These are phyloP conservation scores for Drosophila busckii DNA, from an alignment of 1,140 invertebrate species.

Conservation along the genomic window DNA sequence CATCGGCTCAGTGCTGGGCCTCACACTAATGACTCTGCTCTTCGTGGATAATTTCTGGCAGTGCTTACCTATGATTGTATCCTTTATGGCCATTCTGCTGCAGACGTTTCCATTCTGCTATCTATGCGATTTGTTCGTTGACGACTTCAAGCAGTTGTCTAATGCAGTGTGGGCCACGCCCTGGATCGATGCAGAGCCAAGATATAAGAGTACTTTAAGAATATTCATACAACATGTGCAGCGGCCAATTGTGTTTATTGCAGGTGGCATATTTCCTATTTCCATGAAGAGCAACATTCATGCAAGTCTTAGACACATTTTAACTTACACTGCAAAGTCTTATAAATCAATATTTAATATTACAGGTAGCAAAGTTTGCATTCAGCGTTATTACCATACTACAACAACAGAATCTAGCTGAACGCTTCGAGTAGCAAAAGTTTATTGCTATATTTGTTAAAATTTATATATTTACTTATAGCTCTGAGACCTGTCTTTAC, in stretches of 20 bases:
- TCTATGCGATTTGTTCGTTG: background rate
- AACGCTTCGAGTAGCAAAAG: too few species aligned
- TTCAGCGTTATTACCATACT: constrained; percentile 10
- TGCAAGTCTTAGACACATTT: background rate
- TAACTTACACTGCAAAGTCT: background rate
- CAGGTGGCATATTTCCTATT: constrained; percentile 1
- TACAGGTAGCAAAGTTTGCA: constrained; percentile 16
- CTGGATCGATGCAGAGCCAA: constrained; percentile 6
- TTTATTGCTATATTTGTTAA: too few species aligned
- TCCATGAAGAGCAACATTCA: constrained; percentile 10
- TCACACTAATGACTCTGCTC: background rate
- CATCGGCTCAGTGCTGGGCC: constrained; percentile 2
- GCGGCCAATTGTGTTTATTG: constrained; percentile 6
- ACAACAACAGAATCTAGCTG: constrained; percentile 3
- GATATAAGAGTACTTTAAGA: constrained; percentile 8
- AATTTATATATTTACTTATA: too few species aligned
- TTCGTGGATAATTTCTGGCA: background rate
- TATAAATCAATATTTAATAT: background rate
- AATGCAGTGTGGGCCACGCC: too few species aligned
- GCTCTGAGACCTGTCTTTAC: too few species aligned
- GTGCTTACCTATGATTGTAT: background rate
- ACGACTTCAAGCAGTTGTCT: background rate
- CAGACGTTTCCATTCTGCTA: constrained; percentile 20
- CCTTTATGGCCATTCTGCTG: background rate
- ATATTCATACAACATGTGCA: constrained; percentile 5